These are phyloP conservation scores for Lasius fuliginosus DNA, from an alignment of 2,888 invertebrate genomes.

Conservation along the genomic window DNA sequence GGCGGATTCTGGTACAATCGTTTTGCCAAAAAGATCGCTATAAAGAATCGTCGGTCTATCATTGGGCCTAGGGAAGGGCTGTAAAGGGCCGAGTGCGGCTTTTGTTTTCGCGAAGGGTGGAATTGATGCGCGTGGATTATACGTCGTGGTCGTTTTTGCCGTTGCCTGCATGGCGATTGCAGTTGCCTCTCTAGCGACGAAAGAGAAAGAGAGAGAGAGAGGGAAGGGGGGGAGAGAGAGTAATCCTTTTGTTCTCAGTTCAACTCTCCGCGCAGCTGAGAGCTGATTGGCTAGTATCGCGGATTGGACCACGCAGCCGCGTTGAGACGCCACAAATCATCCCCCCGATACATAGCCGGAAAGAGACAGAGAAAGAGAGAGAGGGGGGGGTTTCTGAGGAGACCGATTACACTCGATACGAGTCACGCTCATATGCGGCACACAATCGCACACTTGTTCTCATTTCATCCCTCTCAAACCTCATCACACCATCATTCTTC, in stretches of 20 bases:
- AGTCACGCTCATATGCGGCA: slow-evolving; percentile 55
- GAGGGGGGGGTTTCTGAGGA: slow-evolving; percentile 78
- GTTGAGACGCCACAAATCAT: slow-evolving; percentile 82
- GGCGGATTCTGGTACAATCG: neutral
- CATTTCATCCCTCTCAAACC: slow-evolving; percentile 54
- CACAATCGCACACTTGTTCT: slow-evolving; percentile 21
- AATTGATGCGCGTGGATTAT: slow-evolving; percentile 67
- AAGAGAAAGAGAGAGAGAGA: slow-evolving; percentile 26
- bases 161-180: slow-evolving; percentile 70
- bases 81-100: slow-evolving; percentile 46
- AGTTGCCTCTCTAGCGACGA: slow-evolving; percentile 49
- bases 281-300: slow-evolving; percentile 82
- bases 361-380: slow-evolving; percentile 55
- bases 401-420: slow-evolving; percentile 79
- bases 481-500: slow-evolving; percentile 52
- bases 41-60: slow-evolving; percentile 39
- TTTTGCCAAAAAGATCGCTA: slow-evolving; percentile 45
- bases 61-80: slow-evolving; percentile 13
- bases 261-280: slow-evolving; percentile 80
- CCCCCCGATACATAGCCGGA: slow-evolving; percentile 70
- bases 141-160: slow-evolving; percentile 61
- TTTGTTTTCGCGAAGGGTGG: slow-evolving; percentile 65
- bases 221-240: slow-evolving; percentile 41
- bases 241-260: slow-evolving; percentile 83
- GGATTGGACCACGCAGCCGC: slow-evolving; percentile 84